Base-by-base conservation (phyloP, 2,888 invertebrate species). In the Chrysolina oricalcia region DNA sequence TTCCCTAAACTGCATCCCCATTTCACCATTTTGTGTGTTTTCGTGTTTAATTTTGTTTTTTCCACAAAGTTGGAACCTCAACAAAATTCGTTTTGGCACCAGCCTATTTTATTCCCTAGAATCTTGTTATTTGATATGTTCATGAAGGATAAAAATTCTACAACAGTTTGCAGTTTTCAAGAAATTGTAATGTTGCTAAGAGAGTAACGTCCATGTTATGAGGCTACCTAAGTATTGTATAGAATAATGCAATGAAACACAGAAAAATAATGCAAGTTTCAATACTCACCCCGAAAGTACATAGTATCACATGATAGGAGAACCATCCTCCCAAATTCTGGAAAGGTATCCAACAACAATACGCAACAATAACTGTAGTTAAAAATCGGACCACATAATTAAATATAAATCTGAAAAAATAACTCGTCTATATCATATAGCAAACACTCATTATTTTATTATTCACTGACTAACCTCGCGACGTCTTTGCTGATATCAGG, bases 231-330 rank as follows among this genome's bases (percentile, higher is more conserved):
- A 27, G 27, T 27, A 3, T 3, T 27, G 5, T 27, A 27, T 27
- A 5, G 35, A 35, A 23, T 15, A 19, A 10, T 73, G 17, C 17
- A 59, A 46, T 46, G 15, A 46, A 13, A 46, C 15, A 15, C 46
- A 15, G 3, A 46, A 5, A 17, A 15, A 23, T 59, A 41, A 19
- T 23, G 10, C 13, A 56, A 19, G 17, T n/a, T 3, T 4, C 3
- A 43, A n/a, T 43, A 84, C 86, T 87, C 82, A 88, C 88, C 78
- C 87, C 87, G 63, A 87, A 77, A 13, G 87, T 87, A 66, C 85
- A 87, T 50, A 88, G 81, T 73, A 87, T 86, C 9, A 87, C 86
- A 79, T 88, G 88, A 84, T 86, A 87, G 3, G 87, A 82, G 70
- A 86, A 86, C 85, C 85, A 86, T 53, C 82, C 83, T 70, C 80